phyloP scores from a whole-genome alignment of 1,140 invertebrate genomes.

The Wiebesia pumilae region DNA sequence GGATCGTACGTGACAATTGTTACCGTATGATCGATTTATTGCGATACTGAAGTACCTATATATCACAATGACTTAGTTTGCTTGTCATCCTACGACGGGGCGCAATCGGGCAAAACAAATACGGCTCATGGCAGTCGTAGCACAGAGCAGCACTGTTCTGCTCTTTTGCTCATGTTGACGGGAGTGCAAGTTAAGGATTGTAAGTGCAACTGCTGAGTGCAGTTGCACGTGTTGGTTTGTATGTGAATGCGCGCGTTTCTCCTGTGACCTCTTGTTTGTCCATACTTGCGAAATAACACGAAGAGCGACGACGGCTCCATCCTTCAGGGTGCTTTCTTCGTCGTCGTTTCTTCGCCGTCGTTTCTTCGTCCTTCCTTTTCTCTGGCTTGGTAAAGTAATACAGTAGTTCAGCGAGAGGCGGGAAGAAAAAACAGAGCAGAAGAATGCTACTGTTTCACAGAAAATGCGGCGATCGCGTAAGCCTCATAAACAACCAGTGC shows the following conservation, averaged over 20 bases:
- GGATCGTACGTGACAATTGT: no score
- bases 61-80: no score
- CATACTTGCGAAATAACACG: background rate
- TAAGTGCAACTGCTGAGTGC: background rate
- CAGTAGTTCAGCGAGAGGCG: background rate
- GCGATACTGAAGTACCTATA: no score
- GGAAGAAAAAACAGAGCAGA: background rate
- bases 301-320: background rate
- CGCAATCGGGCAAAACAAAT: no score
- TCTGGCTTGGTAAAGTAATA: background rate
- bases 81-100: no score
- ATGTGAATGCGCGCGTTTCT: background rate
- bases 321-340: background rate
- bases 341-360: background rate
- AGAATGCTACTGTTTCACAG: slow-evolving; percentile 80
- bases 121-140: no score
- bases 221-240: background rate
- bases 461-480: slow-evolving; percentile 86
- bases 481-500: slow-evolving; percentile 86
- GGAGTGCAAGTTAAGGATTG: background rate
- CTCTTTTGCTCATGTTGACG: no score
- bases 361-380: background rate
- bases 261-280: background rate
- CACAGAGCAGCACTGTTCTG: no score
- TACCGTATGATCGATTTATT: no score